Conservation (phyloP, 2,113 vertebrate species). For the Gopherus flavomarginatus region DNA sequence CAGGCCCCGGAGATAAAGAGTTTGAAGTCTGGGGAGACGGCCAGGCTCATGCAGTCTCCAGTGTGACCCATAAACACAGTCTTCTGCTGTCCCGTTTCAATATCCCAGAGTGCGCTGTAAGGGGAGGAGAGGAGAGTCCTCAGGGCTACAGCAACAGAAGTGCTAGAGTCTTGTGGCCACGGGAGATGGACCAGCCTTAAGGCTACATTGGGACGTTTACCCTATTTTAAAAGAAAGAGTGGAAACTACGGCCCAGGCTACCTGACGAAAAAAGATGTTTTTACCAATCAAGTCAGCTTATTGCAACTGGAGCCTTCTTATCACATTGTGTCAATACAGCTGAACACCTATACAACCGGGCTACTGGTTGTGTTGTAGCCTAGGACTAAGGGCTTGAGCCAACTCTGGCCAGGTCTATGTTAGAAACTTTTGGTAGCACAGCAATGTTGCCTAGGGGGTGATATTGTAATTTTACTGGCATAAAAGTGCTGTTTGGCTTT, state of each 20-base stretch:
- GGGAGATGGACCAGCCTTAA: neutral
- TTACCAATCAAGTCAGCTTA: neutral
- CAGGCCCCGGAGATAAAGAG: conserved; percentile 96
- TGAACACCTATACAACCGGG: neutral
- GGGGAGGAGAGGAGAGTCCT: neutral
- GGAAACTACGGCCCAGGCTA: neutral
- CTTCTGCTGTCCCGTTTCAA: conserved; percentile 96
- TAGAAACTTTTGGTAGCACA: neutral
- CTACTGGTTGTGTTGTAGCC: neutral
- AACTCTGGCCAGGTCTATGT: neutral
- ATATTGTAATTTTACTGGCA: neutral
- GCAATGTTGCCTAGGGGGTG: neutral
- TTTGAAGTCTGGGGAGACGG: conserved; percentile 93
- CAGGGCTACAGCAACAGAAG: neutral
- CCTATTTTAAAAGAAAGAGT: fast-evolving
- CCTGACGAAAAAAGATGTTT: fast-evolving
- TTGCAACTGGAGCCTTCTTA: neutral
- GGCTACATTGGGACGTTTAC: neutral
- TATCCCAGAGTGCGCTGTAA: conserved; percentile 93
- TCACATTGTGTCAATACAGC: neutral
- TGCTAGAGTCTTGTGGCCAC: neutral
- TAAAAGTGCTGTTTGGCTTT: neutral
- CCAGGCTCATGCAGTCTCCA: conserved; percentile 97
- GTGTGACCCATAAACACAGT: conserved; percentile 92
- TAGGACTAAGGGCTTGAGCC: neutral